phyloP scores from a whole-genome alignment of 2,888 invertebrate species.

The Schizaphis graminum region DNA sequence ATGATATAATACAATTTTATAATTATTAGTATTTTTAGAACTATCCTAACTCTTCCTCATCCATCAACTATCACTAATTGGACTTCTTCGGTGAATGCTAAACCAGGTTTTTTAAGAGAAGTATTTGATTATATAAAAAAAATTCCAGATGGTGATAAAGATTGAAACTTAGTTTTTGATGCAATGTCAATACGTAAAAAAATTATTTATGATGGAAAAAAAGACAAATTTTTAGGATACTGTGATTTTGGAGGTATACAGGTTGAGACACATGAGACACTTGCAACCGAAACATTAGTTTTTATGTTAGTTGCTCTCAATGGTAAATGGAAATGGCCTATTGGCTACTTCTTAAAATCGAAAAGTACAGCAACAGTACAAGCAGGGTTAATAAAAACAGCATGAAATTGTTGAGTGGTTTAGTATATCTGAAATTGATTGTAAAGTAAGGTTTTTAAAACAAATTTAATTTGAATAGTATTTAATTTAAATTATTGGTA shows the following conservation, averaged over 20 bases:
- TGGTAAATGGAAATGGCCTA: conserved; percentile 30
- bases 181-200: conserved; percentile 11
- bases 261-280: background rate
- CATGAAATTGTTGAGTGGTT: conserved; percentile 9
- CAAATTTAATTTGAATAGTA: conserved; percentile 4
- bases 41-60: conserved; percentile 3
- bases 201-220: background rate
- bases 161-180: conserved; percentile 1
- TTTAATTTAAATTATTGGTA: background rate
- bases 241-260: conserved; percentile 27
- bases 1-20: conserved; percentile 12
- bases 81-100: background rate
- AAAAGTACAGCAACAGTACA: conserved; percentile 6
- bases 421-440: conserved; percentile 10
- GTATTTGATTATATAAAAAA: conserved; percentile 17
- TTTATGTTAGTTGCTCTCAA: background rate
- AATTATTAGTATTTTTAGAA: no score
- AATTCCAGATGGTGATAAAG: conserved; percentile 11
- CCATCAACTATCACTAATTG: conserved; percentile 9
- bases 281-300: background rate
- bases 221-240: conserved; percentile 17
- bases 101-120: conserved; percentile 19
- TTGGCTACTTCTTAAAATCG: background rate
- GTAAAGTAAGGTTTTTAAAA: conserved; percentile 10
- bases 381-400: background rate